Base-by-base conservation (phyloP, 2,797 vertebrate species). In the Chaetodon trifasciatus region DNA sequence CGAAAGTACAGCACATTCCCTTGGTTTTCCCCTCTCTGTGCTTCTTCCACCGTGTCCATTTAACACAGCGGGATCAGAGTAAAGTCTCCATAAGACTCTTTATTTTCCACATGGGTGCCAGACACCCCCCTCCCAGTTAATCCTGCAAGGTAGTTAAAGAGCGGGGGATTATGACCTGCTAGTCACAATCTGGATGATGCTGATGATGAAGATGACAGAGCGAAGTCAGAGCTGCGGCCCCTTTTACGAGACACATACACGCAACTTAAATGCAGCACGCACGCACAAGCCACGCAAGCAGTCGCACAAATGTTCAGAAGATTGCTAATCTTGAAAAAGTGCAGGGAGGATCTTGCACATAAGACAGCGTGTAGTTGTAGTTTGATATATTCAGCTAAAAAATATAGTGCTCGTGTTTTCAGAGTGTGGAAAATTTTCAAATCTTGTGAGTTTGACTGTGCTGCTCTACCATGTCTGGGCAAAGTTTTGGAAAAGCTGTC, bases 11-110 rank as follows among this genome's bases (percentile, higher is more conserved):
- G 44, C 64, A 50, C 78, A 80, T 85, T 88, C 72, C 64, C 50
- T 65, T 19, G 9, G 35, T 58, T 78, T 70, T 63, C 24, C 19
- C 52, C 74, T 70, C 58, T 35, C 67, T 55, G 82, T 71, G 60
- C 72, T 77, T 77, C 64, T 56, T 79, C 70, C 71, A 79, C 24
- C 15, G 37, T 81, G 67, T 85, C 86, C 63, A 78, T 91, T 90
- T 83, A 91, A 91, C 85, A 76, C 83, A 84, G 85, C 76, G 5
- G 89, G 90, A 90, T 87, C 74, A 87, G 81, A 86, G 77, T 76
- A 88, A 92, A 86, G 83, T 81, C 84, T 74, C 83, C 53, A 21
- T 91, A 84, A 91, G 79, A 84, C 60, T 72, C 86, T 84, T 89
- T 84, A 78, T 81, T 90, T 90, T 87, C 87, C 86, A 81, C 65